Evolutionary conservation across 2,113 vertebrate species (phyloP).

Genomic region (Thomomys bottae): DNA sequence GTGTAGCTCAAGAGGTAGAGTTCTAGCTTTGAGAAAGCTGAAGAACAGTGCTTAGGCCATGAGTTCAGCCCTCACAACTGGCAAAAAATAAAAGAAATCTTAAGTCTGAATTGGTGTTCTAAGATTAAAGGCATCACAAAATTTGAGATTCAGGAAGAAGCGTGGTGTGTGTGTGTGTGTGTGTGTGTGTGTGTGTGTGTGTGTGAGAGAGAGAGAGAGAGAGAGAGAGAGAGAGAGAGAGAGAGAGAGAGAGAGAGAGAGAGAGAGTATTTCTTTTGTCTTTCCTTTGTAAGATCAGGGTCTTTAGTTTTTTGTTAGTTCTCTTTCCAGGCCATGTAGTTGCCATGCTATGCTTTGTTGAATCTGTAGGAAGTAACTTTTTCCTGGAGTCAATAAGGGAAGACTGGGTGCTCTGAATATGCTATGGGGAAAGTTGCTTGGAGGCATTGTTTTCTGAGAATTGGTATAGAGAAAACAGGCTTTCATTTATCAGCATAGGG

Average conservation of each 20-base stretch:
- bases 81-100: not conserved
- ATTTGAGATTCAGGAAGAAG: not conserved
- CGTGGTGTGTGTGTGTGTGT: not conserved
- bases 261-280: not conserved
- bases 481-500: conserved; percentile 51
- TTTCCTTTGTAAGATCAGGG: not conserved
- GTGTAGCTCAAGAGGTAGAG: too few relatives aligned
- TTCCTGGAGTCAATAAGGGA: conserved; percentile 13
- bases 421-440: not conserved
- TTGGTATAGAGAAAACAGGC: conserved; percentile 37
- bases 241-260: too few relatives aligned
- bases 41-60: too few relatives aligned
- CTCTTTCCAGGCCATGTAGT: not conserved
- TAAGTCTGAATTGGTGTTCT: not conserved
- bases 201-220: too few relatives aligned
- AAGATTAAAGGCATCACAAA: not conserved
- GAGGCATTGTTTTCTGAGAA: conserved; percentile 50
- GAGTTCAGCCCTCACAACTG: too few relatives aligned
- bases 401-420: conserved; percentile 8
- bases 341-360: not conserved
- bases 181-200: not conserved
- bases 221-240: too few relatives aligned
- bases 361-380: conserved; percentile 29
- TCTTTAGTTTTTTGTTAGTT: conserved; percentile 51
- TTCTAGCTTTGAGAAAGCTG: too few relatives aligned